phyloP scores from a whole-genome alignment of 2,888 invertebrate species.

The Sinodicranocentrus sp. region DNA sequence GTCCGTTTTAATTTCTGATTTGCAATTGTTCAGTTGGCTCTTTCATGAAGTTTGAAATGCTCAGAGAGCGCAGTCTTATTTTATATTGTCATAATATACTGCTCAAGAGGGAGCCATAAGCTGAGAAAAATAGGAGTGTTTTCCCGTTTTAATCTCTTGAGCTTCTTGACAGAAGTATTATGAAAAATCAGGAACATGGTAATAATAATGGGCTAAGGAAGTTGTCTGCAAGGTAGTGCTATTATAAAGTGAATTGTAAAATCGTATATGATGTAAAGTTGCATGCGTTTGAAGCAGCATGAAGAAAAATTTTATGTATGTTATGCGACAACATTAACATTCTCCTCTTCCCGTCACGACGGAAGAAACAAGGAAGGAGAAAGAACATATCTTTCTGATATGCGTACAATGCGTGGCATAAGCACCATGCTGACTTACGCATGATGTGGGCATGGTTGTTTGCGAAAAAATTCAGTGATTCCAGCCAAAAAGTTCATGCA shows the following conservation, averaged over 20 bases:
- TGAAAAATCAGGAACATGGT: slow-evolving; percentile 36
- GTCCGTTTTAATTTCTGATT: no score
- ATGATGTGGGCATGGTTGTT: slow-evolving; percentile 26
- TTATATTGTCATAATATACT: slow-evolving; percentile 31
- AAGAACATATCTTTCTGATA: not conserved
- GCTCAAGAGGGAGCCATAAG: slow-evolving; percentile 51
- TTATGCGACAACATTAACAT: no score
- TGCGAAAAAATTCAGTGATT: slow-evolving; percentile 72
- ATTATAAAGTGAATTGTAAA: no score
- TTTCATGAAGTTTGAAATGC: not conserved
- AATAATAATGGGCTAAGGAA: slow-evolving; percentile 2
- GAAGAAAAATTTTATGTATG: no score
- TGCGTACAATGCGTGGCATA: slow-evolving; percentile 37
- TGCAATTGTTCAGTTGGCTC: not conserved
- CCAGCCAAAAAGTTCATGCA: slow-evolving; percentile 75
- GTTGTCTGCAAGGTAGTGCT: not conserved
- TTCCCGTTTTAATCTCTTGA: slow-evolving; percentile 44
- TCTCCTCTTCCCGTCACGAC: not conserved
- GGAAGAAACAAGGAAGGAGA: not conserved
- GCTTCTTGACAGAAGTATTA: slow-evolving; percentile 61
- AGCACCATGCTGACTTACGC: slow-evolving; percentile 37
- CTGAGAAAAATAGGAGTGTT: slow-evolving; percentile 50
- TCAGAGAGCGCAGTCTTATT: not conserved
- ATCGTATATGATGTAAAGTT: no score
- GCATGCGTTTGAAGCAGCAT: no score